A percentile compares a stretch with the other conserved stretches of the same genome.
These are phyloP conservation scores for Manacus vitellinus DNA, from an alignment of 2,113 vertebrate species.

Conservation along the genomic window DNA sequence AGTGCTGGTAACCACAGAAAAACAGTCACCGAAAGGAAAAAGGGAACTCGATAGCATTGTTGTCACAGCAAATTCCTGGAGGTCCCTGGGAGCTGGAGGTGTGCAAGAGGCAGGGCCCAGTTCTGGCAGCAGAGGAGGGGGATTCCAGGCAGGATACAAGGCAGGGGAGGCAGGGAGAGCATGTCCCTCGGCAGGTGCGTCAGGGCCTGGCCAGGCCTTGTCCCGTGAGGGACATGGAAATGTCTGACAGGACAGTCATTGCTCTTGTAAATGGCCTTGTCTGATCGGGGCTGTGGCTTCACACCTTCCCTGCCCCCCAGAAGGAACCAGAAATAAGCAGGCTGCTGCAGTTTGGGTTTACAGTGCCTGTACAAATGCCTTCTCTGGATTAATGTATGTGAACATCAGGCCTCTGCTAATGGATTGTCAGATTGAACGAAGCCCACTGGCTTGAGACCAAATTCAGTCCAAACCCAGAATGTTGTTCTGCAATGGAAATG, in stretches of 20 bases:
- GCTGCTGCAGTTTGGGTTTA: neutral
- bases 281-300: neutral
- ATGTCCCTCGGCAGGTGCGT: neutral
- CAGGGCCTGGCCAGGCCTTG: neutral
- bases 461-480: neutral
- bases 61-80: fast-evolving
- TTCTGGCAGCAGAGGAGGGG: neutral
- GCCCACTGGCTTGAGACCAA: neutral
- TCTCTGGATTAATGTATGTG: neutral
- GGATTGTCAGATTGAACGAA: neutral
- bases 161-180: neutral
- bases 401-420: neutral
- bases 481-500: neutral
- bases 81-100: neutral
- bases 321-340: neutral
- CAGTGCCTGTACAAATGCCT: neutral
- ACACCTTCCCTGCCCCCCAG: neutral
- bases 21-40: neutral
- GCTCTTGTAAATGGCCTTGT: neutral
- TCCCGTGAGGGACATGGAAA: neutral
- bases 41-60: fast-evolving
- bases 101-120: neutral
- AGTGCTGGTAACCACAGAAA: neutral
- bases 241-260: neutral
- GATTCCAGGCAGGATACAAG: fast-evolving